Evolutionary conservation across 2,797 vertebrate genomes (phyloP).

Genomic region (Enteromius mattozi): DNA sequence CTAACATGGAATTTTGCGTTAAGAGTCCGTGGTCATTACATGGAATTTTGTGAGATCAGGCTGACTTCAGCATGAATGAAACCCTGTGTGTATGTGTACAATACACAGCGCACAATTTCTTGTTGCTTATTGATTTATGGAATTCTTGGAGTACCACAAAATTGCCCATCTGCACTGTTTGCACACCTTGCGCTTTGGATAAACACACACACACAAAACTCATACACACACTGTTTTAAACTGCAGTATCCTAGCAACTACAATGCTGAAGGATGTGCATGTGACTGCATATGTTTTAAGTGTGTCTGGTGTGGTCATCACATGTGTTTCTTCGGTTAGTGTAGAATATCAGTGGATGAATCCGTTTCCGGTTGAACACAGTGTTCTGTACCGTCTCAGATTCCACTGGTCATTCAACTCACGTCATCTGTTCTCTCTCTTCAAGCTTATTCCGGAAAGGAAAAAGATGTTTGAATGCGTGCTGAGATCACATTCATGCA

Average conservation of each 20-base stretch:
- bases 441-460: not conserved
- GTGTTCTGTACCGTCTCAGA: conserved; percentile 11
- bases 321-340: not conserved
- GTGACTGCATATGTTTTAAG: conserved; percentile 32
- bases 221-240: conserved; percentile 52
- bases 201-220: not conserved
- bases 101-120: not conserved
- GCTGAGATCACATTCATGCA: not conserved
- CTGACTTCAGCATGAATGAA: conserved; percentile 4
- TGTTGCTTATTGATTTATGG: conserved; percentile 26
- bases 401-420: conserved; percentile 6
- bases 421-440: not conserved
- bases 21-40: no score
- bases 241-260: conserved; percentile 62
- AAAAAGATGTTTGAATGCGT: not conserved
- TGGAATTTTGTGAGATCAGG: no score
- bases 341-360: not conserved
- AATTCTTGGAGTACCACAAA: conserved; percentile 40
- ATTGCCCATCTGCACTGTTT: conserved; percentile 15
- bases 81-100: conserved; percentile 2
- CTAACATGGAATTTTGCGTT: no score
- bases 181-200: not conserved
- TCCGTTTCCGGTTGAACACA: conserved; percentile 10
- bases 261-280: conserved; percentile 50
- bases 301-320: conserved; percentile 29